Percentiles rank a stretch among this genome's conserved stretches.
Evolutionary conservation across 2,888 invertebrate species (phyloP).

Genomic region (Meganola albula): DNA sequence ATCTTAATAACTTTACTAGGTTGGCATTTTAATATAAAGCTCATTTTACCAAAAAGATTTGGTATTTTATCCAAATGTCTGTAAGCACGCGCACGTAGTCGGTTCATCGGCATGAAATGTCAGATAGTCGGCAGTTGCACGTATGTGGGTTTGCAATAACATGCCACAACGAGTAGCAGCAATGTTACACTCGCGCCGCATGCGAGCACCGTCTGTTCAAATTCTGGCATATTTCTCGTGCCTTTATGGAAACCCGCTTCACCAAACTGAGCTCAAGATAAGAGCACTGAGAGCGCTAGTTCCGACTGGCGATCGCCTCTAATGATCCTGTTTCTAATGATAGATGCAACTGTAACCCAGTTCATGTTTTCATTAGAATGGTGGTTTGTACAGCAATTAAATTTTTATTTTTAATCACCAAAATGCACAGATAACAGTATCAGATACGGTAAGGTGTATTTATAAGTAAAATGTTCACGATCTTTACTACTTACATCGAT

Average conservation of each 20-base stretch:
- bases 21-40: too few species aligned
- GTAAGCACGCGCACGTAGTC: conserved; percentile 58
- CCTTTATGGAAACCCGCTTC: conserved; percentile 38
- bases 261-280: conserved; percentile 42
- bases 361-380: conserved; percentile 40
- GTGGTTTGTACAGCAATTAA: conserved; percentile 2
- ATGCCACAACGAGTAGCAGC: conserved; percentile 73
- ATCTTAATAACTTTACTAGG: too few species aligned
- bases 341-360: conserved; percentile 25
- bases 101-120: conserved; percentile 75
- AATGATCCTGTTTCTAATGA: conserved; percentile 43
- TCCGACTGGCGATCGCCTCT: conserved; percentile 31
- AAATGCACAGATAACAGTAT: too few species aligned
- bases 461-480: conserved; percentile 27
- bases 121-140: conserved; percentile 66
- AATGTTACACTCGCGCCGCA: conserved; percentile 68
- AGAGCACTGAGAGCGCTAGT: conserved; percentile 37
- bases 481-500: conserved; percentile 36
- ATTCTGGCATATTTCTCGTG: conserved; percentile 70
- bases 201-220: conserved; percentile 64
- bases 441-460: conserved; percentile 12
- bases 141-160: conserved; percentile 76
- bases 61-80: conserved; percentile 49
- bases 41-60: conserved; percentile 38
- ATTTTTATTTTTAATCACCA: neutral